Evolutionary conservation across 1,140 invertebrate species (phyloP), one percentile per base, ranked within the genome.

Genomic region (Rhopalosiphum maidis): DNA sequence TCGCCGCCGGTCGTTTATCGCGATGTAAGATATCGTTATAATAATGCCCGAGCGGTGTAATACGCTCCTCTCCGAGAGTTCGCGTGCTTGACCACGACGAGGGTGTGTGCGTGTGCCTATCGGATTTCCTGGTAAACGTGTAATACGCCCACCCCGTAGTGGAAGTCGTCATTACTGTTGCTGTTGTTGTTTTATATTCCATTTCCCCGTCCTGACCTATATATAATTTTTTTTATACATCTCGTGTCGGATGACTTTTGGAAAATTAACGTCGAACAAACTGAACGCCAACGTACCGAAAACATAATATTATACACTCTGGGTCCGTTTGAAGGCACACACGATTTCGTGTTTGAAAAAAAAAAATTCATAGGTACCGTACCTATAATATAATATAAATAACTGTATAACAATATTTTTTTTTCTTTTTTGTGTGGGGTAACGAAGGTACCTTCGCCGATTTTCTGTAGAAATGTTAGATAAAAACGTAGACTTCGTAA

Each of bases 201-300:
- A 6, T 77, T 77, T 77, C 30, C n/a, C 23, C 83, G 41, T 43
- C 9, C 23, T 43, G 41, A 85, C 83, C 83, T 85, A 43, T 43
- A n/a, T 77, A 9, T n/a, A 11, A 30, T 30, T 60, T n/a, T n/a
- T n/a, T 68, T 25, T 43, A 41, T 35, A 83, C 37, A 41, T 43
- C 35, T 85, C 83, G 83, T 85, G 83, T 85, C 83, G 3, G 37
- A 85, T 85, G 83, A 43, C 83, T 85, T 85, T 85, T 23, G 83
- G 37, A 2, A 85, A 85, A 85, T 43, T 11, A 30, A 43, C 37
- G 21, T 25, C 25, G 30, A 85, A 85, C 37, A 41, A 25, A 85
- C 83, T 9, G 2, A 41, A 41, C 37, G 83, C 23, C 15, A n/a
- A 25, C 77, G 35, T 9, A 83, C 22, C 21, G 82, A 83, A 82